Percentiles rank a stretch among this genome's conserved stretches.
phyloP scores from a whole-genome alignment of 2,888 invertebrate species.

The Meteorus colon region DNA sequence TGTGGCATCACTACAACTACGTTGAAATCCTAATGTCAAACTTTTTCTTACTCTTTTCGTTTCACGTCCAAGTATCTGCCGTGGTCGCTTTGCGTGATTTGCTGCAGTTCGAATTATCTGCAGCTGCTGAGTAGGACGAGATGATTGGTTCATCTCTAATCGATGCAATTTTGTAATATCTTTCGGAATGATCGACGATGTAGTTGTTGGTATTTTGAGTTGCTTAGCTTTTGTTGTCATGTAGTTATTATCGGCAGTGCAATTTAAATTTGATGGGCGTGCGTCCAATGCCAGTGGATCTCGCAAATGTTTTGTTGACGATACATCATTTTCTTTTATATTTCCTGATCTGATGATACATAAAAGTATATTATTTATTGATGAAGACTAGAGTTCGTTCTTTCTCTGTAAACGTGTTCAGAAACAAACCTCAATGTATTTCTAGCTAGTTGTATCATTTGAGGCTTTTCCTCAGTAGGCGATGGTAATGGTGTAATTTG shows the following conservation, averaged over 20 bases:
- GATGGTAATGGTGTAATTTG: constrained; percentile 49
- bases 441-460: not conserved
- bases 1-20: not conserved
- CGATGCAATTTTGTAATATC: constrained; percentile 50
- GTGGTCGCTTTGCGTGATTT: constrained; percentile 37
- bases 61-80: constrained; percentile 31
- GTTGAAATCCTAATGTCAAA: constrained; percentile 25
- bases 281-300: constrained; percentile 13
- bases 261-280: constrained; percentile 10
- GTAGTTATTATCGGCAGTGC: not conserved
- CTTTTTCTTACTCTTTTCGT: constrained; percentile 41
- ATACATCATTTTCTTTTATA: not conserved
- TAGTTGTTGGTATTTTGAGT: constrained; percentile 1
- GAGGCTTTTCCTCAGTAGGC: constrained; percentile 45
- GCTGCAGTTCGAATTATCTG: constrained; percentile 34
- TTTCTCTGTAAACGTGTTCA: not conserved
- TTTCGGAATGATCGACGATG: constrained; percentile 46
- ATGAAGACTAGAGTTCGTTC: not conserved
- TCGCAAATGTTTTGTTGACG: constrained; percentile 2
- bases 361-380: not conserved
- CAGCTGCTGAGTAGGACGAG: constrained; percentile 41
- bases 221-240: constrained; percentile 9
- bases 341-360: constrained; percentile 27
- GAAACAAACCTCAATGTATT: constrained; percentile 12
- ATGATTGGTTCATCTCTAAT: constrained; percentile 29